Evolutionary conservation across 2,888 invertebrate species (phyloP).

Genomic region (Cancer borealis): DNA sequence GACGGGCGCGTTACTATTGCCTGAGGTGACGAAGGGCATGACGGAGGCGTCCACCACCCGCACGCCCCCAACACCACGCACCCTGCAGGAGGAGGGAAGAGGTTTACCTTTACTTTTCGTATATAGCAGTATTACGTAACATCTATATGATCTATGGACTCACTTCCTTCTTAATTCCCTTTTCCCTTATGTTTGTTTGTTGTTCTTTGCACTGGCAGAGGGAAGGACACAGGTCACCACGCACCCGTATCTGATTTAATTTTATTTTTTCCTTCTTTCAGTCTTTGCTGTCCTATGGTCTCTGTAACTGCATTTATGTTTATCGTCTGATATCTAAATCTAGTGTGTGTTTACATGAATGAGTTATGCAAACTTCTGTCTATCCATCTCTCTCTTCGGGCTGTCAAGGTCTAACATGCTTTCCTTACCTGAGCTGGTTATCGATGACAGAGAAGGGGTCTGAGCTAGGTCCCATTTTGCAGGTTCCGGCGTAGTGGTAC

Average conservation of each 20-base stretch:
- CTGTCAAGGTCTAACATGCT: not conserved
- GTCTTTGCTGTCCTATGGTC: not conserved
- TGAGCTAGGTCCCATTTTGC: slow-evolving; percentile 91
- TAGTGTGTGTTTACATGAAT: not conserved
- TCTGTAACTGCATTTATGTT: not conserved
- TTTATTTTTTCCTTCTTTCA: too few species aligned
- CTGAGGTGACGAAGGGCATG: slow-evolving; percentile 39
- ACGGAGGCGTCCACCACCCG: slow-evolving; percentile 53
- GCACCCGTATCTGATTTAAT: too few species aligned
- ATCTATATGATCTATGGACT: not conserved
- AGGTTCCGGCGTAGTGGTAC: slow-evolving; percentile 92
- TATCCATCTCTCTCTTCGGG: not conserved
- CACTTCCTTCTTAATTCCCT: not conserved
- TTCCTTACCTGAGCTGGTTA: slow-evolving; percentile 82
- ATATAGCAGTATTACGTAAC: not conserved
- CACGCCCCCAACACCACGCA: slow-evolving; percentile 14
- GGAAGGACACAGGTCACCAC: too few species aligned
- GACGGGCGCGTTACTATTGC: slow-evolving; percentile 27
- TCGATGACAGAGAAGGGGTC: slow-evolving; percentile 91
- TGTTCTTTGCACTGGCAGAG: not conserved
- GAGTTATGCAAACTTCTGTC: not conserved
- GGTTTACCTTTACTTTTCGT: not conserved
- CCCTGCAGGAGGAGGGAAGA: not conserved
- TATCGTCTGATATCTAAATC: too few species aligned
- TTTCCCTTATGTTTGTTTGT: not conserved